Evolutionary conservation across 2,888 invertebrate species (phyloP), one percentile per base, ranked within the genome.

Genomic region (Lasioglossum villosulum): DNA sequence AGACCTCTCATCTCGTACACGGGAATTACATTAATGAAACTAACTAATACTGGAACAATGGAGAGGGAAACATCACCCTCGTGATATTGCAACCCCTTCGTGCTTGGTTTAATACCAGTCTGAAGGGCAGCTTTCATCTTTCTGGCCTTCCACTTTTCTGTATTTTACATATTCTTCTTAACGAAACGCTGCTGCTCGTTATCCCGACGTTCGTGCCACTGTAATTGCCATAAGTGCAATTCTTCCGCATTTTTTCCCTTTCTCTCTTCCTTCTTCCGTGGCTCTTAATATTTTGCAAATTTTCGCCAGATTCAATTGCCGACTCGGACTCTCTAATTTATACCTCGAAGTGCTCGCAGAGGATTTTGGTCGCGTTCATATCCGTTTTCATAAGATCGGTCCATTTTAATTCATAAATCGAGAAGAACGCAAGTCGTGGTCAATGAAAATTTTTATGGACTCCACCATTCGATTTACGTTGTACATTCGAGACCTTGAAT

Each of bases 11-110:
- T 85, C 90, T 86, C 88, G 87, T 90, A 91, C 91, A 90, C 80
- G 91, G 89, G 91, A 92, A 93, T 93, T 93, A 92, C 92, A 92
- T 92, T 93, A 92, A 93, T 93, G 92, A 92, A 93, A 92, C 90
- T 90, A 90, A 90, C 91, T 91, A 92, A 92, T 93, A 87, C 88
- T 87, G 81, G 87, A 93, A 93, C 93, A 93, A 93, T 92, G 86
- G 87, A 72, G 73, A 79, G 82, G 59, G 86, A 80, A 84, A 89
- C 87, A 86, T 86, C 79, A 63, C 86, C 78, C 75, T 71, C 78
- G 82, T 52, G 77, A 75, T 78, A 68, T 75, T 56, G 75, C 82
- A 68, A 45, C 52, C 23, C 48, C 79, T 39, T 70, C 76, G 37
- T 34, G 48, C 52, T 3, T 27, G n/a, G 52, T 12, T 66, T 66